Percentiles rank a stretch among this genome's conserved stretches.
These are phyloP conservation scores for Trematocara marginatum DNA, from an alignment of 2,113 vertebrate genomes.

Conservation along the genomic window DNA sequence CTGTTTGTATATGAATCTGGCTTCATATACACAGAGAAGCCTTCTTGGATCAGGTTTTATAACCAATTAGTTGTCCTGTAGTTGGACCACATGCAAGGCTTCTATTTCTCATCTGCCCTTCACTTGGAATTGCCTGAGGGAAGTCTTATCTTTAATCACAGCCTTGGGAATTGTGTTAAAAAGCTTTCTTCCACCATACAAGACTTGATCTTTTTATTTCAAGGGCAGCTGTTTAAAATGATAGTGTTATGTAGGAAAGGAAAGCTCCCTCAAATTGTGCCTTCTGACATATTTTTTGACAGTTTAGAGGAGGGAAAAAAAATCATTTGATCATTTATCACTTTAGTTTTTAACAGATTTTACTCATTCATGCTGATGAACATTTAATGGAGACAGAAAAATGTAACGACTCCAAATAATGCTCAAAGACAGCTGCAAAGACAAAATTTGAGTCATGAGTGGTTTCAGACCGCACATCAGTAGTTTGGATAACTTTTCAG, in stretches of 20 bases:
- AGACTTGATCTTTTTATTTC: constrained; percentile 14
- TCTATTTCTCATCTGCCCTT: constrained; percentile 42
- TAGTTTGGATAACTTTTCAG: background rate
- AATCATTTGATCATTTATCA: background rate
- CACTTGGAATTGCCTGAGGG: constrained; percentile 33
- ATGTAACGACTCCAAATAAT: background rate
- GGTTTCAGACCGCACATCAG: background rate
- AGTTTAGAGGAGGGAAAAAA: background rate
- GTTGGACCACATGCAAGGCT: constrained; percentile 35
- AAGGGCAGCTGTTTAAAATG: constrained; percentile 23
- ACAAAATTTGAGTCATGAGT: background rate
- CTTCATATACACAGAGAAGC: background rate
- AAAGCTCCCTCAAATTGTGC: background rate
- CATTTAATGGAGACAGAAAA: background rate
- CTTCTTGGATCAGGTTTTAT: background rate
- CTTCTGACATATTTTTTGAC: background rate
- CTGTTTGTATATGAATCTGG: background rate
- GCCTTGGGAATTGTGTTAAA: constrained; percentile 48
- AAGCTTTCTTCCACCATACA: constrained; percentile 43
- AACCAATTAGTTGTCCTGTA: constrained; percentile 20
- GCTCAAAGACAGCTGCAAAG: background rate
- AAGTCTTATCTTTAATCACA: constrained; percentile 51
- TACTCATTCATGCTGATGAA: background rate
- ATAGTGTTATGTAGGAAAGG: background rate
- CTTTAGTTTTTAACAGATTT: background rate